These are phyloP conservation scores for Phycodurus eques DNA, from an alignment of 2,113 vertebrate species.

Conservation along the genomic window DNA sequence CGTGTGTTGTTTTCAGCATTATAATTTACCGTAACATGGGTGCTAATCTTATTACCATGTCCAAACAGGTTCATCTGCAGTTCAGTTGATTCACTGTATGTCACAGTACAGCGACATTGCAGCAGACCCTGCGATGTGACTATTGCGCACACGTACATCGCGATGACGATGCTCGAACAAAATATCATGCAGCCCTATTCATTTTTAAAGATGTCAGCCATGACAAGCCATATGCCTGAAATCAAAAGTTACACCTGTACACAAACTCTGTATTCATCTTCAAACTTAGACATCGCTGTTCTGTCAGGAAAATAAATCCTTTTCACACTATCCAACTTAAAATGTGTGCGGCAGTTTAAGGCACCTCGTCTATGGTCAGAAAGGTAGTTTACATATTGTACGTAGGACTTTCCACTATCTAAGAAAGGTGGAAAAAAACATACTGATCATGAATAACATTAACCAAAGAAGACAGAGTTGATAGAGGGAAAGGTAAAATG, in stretches of 20 bases:
- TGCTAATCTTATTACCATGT: no score
- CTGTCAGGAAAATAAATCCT: neutral
- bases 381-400: no score
- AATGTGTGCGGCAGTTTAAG: neutral
- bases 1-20: no score
- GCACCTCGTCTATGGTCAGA: neutral
- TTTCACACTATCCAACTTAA: neutral
- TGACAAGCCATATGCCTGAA: neutral
- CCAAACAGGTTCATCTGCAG: no score
- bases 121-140: no score
- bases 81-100: no score
- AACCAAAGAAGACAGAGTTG: neutral
- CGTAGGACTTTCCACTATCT: neutral
- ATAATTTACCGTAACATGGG: no score
- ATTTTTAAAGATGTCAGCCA: neutral
- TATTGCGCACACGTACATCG: no score
- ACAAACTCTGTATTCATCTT: neutral
- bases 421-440: neutral
- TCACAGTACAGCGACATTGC: no score
- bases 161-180: no score
- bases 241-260: neutral
- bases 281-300: neutral
- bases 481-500: neutral
- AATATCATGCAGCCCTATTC: neutral
- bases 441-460: neutral